These are phyloP conservation scores for Suricata suricatta DNA, from an alignment of 2,113 vertebrate species.

Conservation along the genomic window DNA sequence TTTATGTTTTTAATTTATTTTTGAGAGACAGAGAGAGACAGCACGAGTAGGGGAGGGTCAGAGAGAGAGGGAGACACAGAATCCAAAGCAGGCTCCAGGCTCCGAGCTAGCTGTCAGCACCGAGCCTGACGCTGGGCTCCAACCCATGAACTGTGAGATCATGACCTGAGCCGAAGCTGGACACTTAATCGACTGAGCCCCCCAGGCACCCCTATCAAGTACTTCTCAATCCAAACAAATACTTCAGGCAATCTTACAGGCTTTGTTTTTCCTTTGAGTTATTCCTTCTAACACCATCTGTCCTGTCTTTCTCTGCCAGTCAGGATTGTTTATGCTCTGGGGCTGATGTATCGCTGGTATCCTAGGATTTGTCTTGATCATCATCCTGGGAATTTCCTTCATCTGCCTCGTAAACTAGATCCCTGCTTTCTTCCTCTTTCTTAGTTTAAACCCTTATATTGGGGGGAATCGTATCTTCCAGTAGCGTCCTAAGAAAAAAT, in stretches of 20 bases:
- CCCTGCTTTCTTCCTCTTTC: neutral
- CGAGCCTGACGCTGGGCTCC: too few relatives aligned
- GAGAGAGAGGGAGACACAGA: too few relatives aligned
- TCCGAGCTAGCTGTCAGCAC: too few relatives aligned
- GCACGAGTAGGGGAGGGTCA: too few relatives aligned
- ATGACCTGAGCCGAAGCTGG: too few relatives aligned
- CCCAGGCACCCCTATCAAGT: too few relatives aligned
- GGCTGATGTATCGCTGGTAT: neutral
- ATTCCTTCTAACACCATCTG: constrained; percentile 9
- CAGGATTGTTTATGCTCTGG: constrained; percentile 10
- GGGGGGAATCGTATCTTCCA: neutral
- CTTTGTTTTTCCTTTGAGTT: constrained; percentile 8
- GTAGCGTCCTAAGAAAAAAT: neutral
- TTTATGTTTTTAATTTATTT: too few relatives aligned
- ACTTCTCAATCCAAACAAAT: neutral
- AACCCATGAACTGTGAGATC: too few relatives aligned
- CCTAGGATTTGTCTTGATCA: constrained; percentile 17
- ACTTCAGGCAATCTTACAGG: neutral
- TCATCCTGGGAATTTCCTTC: neutral
- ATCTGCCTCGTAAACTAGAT: neutral
- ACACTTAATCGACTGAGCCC: too few relatives aligned
- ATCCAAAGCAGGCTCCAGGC: too few relatives aligned
- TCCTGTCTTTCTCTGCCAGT: neutral
- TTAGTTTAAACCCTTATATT: neutral
- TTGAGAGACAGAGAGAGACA: too few relatives aligned